Evolutionary conservation across 2,888 invertebrate species (phyloP).

Genomic region (Griposia aprilina): DNA sequence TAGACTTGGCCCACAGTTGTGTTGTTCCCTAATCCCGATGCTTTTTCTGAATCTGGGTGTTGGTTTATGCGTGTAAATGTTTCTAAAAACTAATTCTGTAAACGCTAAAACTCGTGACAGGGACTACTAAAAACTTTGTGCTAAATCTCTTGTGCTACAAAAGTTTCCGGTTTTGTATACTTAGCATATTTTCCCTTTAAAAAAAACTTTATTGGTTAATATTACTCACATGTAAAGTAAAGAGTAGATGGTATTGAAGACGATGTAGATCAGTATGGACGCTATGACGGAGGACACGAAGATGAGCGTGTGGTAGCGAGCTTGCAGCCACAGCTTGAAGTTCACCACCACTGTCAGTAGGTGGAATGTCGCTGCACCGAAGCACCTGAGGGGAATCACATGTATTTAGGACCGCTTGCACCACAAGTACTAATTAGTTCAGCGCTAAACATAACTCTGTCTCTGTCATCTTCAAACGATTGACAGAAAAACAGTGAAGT

Average conservation of each 20-base stretch:
- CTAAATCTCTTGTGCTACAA: neutral
- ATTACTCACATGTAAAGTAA: constrained; percentile 90
- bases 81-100: neutral
- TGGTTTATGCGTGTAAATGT: neutral
- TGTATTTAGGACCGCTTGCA: neutral
- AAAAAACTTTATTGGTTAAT: no score
- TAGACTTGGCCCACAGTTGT: no score
- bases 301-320: constrained; percentile 90
- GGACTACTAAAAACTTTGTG: neutral
- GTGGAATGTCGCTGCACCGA: constrained; percentile 91
- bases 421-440: neutral
- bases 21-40: neutral
- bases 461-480: neutral
- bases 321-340: constrained; percentile 91
- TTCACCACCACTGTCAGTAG: constrained; percentile 90
- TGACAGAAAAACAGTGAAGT: neutral
- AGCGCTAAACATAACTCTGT: neutral
- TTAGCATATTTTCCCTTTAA: neutral
- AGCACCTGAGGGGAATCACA: constrained; percentile 82
- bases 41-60: neutral
- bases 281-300: constrained; percentile 88
- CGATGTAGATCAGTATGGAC: constrained; percentile 88
- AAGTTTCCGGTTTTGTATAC: neutral
- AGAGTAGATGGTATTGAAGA: constrained; percentile 90
- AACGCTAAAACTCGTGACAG: neutral